Base-by-base conservation (phyloP, 2,113 vertebrate species). In the Rhinogobius similis region DNA sequence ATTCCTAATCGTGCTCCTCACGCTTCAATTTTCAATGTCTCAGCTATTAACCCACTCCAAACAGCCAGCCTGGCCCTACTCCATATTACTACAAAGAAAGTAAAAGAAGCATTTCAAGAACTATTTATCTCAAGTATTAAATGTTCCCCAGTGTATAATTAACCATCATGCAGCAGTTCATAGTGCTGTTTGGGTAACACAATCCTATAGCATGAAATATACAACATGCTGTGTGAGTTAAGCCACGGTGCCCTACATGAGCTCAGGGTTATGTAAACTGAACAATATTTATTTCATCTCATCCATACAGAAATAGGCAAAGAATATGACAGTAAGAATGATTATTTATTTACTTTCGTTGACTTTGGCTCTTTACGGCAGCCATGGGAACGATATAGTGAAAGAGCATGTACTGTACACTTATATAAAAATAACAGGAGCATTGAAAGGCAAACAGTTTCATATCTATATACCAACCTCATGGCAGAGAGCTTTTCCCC, bases 401-500 rank as follows among this genome's bases (percentile, higher is more conserved):
- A 50, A 24, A 13, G 10, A 24, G 21, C 21, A 9, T 23, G 12
- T 14, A 29, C 11, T 7, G 3, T 14, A 18, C 2, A 6, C 5
- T 4, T 56, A 7, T 14, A 16, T 16, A 13, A 14, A 16, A 48
- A 67, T 55, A 29, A 62, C 72, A 65, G 70, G 66, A 66, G 10
- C 21, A 32, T 12, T 59, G 39, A 72, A 59, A 69, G 24, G 32
- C 43, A 67, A 36, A 72, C 36, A 38, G 21, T 58, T 5, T 48
- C 20, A 76, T 71, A 41, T 52, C 39, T 67, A 53, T 50, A n/a
- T 44, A 87, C 91, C 75, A 69, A 98, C 98, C 95, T 95, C 84
- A 96, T 93, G 77, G 94, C 81, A 56, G 97, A 97, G 56, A 99
- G 94, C 70, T 96, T 98, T 87, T 99, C 97, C 79, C 98, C 98